Evolutionary conservation across 2,888 invertebrate genomes (phyloP), one percentile per base, ranked within the genome.

Genomic region (Selenia dentaria): DNA sequence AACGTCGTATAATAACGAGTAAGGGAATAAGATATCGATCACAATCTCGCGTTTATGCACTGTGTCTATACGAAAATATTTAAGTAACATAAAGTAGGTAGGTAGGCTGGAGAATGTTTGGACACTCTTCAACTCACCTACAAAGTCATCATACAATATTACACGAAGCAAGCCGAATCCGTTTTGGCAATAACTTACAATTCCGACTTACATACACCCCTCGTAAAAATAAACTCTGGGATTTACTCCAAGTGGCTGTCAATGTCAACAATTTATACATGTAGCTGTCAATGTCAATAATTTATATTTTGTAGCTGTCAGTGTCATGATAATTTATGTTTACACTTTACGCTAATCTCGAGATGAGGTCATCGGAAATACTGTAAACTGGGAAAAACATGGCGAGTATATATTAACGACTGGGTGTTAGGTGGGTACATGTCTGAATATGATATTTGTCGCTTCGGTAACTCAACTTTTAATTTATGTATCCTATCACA

Each of bases 161-260:
- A 24, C 38, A 24, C 37, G 14, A 37, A 41, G 37, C n/a, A 28
- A 38, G 41, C 48, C 52, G 58, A 62, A 55, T 51, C 51, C 47
- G 47, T 45, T 43, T 45, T 40, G 45, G 44, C 43, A 34, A 33
- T 53, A 53, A 53, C 49, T 49, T 28, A 31, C 41, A 22, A 10
- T 35, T 40, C 31, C 44, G 47, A 46, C 55, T 57, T 60, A 61
- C 67, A 50, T 50, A 41, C 46, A 46, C 40, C 46, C 48, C 38
- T 74, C 74, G 64, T 74, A 72, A 74, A 16, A 74, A 64, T 31
- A 37, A 54, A 64, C 57, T 55, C 51, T 59, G 41, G 47, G 62
- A 65, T 71, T 71, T 66, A 70, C 64, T 57, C 45, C 54, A 48
- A 51, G 57, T 51, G 55, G 52, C 47, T 42, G 51, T 54, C 48